Percentiles rank a stretch among this genome's conserved stretches.
Evolutionary conservation across 2,113 vertebrate species (phyloP).

Genomic region (Daboia siamensis): DNA sequence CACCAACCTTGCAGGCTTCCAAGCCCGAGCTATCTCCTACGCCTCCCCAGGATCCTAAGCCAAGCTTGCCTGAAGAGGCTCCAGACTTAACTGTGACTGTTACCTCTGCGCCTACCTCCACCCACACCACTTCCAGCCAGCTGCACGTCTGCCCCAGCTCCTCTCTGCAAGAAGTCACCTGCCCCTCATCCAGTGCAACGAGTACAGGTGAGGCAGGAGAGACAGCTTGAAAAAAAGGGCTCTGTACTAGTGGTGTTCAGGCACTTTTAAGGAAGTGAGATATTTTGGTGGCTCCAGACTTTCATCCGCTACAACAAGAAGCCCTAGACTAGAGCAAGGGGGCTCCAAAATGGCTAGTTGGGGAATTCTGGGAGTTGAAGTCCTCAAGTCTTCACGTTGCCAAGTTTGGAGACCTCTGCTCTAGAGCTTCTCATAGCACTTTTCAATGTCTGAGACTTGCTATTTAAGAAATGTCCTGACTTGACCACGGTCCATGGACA

Average conservation of each 20-base stretch:
- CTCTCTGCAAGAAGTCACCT: background rate
- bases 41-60: background rate
- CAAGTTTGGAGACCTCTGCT: background rate
- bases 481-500: background rate
- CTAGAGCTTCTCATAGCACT: background rate
- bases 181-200: background rate
- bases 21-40: slow-evolving; percentile 4
- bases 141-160: slow-evolving; percentile 33
- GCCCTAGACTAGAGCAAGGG: background rate
- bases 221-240: background rate
- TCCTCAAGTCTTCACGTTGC: background rate
- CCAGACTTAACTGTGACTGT: background rate
- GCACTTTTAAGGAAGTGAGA: background rate
- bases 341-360: background rate
- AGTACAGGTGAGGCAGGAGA: slow-evolving; percentile 47
- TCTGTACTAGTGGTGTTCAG: background rate
- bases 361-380: background rate
- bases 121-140: background rate
- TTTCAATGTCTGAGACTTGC: background rate
- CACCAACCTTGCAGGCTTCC: background rate
- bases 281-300: background rate
- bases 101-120: background rate
- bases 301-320: background rate
- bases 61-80: background rate
- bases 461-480: background rate